Evolutionary conservation across 2,113 vertebrate genomes (phyloP).

Genomic region (Engraulis encrasicolus): DNA sequence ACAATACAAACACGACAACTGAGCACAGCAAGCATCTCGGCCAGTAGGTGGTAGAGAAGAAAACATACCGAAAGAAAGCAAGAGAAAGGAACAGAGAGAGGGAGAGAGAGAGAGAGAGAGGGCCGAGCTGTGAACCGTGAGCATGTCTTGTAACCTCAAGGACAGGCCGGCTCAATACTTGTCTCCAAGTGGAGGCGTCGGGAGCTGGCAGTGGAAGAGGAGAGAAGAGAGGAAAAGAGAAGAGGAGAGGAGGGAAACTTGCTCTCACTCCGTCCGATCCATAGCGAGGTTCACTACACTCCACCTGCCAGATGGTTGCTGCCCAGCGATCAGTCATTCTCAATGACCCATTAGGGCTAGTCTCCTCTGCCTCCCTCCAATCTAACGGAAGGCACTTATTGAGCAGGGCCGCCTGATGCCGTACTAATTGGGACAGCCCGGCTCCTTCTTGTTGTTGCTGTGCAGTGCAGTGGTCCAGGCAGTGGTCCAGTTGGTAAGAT

Average conservation of each 20-base stretch:
- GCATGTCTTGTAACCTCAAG: constrained; percentile 20
- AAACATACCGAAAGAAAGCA: too few relatives aligned
- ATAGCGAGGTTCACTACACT: constrained; percentile 54
- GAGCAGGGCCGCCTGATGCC: constrained; percentile 65
- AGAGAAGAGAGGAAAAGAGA: too few relatives aligned
- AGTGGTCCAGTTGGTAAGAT: constrained; percentile 65
- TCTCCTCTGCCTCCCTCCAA: constrained; percentile 59
- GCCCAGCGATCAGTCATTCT: constrained; percentile 66
- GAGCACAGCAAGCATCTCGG: background rate
- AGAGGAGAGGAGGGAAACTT: constrained; percentile 30
- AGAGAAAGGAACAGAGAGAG: too few relatives aligned
- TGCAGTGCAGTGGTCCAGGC: constrained; percentile 53
- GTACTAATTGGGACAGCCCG: constrained; percentile 65
- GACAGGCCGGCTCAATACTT: constrained; percentile 25
- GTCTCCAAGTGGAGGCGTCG: constrained; percentile 28
- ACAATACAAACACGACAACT: background rate
- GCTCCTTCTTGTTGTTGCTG: constrained; percentile 64
- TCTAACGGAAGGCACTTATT: constrained; percentile 64
- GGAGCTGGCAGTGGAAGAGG: constrained; percentile 14
- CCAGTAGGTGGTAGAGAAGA: background rate
- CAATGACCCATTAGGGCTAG: constrained; percentile 67
- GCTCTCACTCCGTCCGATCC: constrained; percentile 44
- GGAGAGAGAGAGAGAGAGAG: background rate
- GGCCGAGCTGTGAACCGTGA: background rate
- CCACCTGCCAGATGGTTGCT: constrained; percentile 54